Base-by-base conservation (phyloP, 2,797 vertebrate species). In the Tenualosa thibaudeaui region DNA sequence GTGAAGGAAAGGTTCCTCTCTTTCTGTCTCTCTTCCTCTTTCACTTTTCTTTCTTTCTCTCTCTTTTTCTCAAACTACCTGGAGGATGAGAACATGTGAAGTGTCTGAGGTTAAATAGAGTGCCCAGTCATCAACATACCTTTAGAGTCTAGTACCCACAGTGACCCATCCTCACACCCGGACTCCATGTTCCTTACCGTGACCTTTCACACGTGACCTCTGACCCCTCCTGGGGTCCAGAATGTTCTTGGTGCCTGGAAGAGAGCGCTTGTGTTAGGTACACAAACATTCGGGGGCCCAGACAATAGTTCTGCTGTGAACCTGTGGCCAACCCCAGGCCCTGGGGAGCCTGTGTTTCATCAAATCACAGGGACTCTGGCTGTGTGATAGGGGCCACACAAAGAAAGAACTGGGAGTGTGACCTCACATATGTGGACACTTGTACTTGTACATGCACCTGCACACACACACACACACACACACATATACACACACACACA, bases 361-460 rank as follows among this genome's bases (percentile, higher is more conserved):
- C 84, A 87, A 51, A 58, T 84, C 31, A 71, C 53, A 82, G 84
- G 86, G 84, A 85, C 84, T 43, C 68, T 54, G 68, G 68, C 81
- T 58, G 71, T 85, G 86, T 85, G 86, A 31, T 49, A 22, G 56
- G 65, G 86, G 65, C 84, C 84, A 83, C 84, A 87, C 84, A 85
- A 85, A 85, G 86, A 85, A 81, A 46, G 43, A 56, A 1, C 37
- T 7, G 68, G 68, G 68, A 75, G 37, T 75, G 68, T 75, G 68
- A 75, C 37, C 68, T 75, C 37, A 75, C 68, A 43, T 75, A 40
- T 75, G 68, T 75, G 26, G 26, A 68, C 62, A 37, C 10, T 31
- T 37, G 26, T 15, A 37, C 10, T 31, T 37, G 26, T 15, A 2
- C 31, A 3, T 5, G 3, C 22, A 37, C 62, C 15, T 9, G 40